Evolutionary conservation across 2,888 invertebrate species (phyloP), one percentile per base, ranked within the genome.

Genomic region (Drosophila meridionalis): DNA sequence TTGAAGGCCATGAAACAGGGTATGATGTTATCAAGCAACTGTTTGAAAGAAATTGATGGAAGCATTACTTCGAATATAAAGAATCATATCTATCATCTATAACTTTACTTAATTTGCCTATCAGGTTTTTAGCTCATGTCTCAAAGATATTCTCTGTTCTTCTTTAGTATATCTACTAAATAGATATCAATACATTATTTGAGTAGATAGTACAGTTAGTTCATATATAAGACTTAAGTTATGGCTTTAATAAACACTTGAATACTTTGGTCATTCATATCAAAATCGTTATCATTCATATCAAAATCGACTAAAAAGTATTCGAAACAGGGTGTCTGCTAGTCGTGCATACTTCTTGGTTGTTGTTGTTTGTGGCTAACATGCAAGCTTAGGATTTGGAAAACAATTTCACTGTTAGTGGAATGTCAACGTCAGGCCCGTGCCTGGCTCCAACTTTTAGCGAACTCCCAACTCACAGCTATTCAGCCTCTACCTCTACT

Each of bases 381-480:
- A 85, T 89, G 88, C 76, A 78, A 85, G 87, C 89, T 87, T 89
- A 74, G 88, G 81, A 89, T 85, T 89, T 84, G 79, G 83, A 87
- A 87, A 87, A 87, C 89, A 87, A 87, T 87, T 87, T 87, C 76
- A 76, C 81, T 87, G 87, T 79, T 86, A 87, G 85, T 89, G 87
- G 87, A 89, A 86, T 86, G 89, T 87, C 84, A 87, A 83, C 85
- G 82, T 89, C 82, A 87, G 84, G 43, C 60, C 48, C 69, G 68
- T 62, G 68, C 69, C 72, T 47, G 50, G 68, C 57, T 67, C 66
- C 28, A 47, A 52, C 59, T 56, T 56, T 56, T 42, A 30, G 56
- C 42, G 14, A 28, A 12, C 40, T 42, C 42, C 56, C 56, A 34
- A 20, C 50, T n/a, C 56, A n/a, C 14, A 40, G 4, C 11, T 4